Base-by-base conservation (phyloP, 2,797 vertebrate genomes). In the Coracias cyanogaster region DNA sequence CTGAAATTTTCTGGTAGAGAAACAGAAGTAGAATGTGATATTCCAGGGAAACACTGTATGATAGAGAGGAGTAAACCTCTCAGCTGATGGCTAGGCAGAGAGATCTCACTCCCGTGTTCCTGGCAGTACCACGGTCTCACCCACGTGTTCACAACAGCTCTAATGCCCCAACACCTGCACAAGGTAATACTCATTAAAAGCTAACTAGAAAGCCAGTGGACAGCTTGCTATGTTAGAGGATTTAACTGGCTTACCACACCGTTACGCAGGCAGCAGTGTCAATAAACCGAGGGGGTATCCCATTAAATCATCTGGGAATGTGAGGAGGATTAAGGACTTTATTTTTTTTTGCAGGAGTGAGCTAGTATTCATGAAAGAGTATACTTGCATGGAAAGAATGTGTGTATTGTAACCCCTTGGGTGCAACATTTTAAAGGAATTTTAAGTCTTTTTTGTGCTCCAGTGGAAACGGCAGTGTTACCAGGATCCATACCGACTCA, bases 111-210 rank as follows among this genome's bases (percentile, higher is more conserved):
- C 21, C 21, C 6, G 0, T 6, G 4, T 62, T 26, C 31, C 48
- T 10, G 19, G 15, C 54, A 35, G 55, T 41, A 15, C 43, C 57
- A 10, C 0, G 0, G 61, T 2, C 13, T 78, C 57, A 49, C 35
- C 11, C 3, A 11, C 14, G 51, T 45, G n/a, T 25, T 77, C 21
- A 14, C 10, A 14, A 25, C 39, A 66, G 12, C 37, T 73, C 46
- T n/a, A 8, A 0, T 45, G 29, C 28, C 58, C 33, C 67, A 55
- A 15, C 31, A 41, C 26, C 37, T 52, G 46, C 35, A 18, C 31
- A 29, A 20, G n/a, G 16, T 52, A 29, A 37, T 33, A 18, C 29
- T 26, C 26, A 17, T 7, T 20, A 33, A 31, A 25, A 79, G 20
- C 46, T 61, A 20, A 14, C 60, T 24, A 3, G 49, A 35, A 39